These are phyloP conservation scores for Triplophysa bombifrons DNA, from an alignment of 2,797 vertebrate genomes.

Conservation along the genomic window DNA sequence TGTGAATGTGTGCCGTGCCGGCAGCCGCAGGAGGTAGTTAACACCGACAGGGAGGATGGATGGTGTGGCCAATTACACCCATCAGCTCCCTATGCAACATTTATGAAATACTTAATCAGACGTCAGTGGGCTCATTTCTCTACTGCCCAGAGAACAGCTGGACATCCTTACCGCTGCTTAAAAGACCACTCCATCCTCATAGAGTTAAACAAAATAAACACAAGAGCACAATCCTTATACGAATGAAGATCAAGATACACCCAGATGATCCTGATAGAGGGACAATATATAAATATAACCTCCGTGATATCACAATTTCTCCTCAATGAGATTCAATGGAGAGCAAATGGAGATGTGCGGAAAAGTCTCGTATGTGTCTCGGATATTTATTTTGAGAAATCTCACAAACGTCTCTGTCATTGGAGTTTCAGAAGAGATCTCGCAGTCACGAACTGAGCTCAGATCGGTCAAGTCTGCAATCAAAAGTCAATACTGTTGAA, in stretches of 20 bases:
- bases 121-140: slow-evolving; percentile 78
- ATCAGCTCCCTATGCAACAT: slow-evolving; percentile 78
- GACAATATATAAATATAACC: too few relatives aligned
- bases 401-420: too few relatives aligned
- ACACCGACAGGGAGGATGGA: slow-evolving; percentile 74
- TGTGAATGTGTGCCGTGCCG: not conserved
- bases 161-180: slow-evolving; percentile 54
- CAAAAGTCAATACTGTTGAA: too few relatives aligned
- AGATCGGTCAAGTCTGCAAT: too few relatives aligned
- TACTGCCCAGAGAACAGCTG: slow-evolving; percentile 69
- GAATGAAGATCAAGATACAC: not conserved
- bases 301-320: not conserved
- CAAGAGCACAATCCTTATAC: not conserved
- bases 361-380: too few relatives aligned
- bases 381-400: too few relatives aligned
- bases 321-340: too few relatives aligned
- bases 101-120: slow-evolving; percentile 80
- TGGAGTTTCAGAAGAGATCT: too few relatives aligned
- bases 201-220: not conserved
- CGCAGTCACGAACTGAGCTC: too few relatives aligned
- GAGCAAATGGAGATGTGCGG: too few relatives aligned
- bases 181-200: slow-evolving; percentile 49
- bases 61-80: slow-evolving; percentile 77
- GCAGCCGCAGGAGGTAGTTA: slow-evolving; percentile 50
- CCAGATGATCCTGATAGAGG: not conserved